Conservation (phyloP, 2,113 vertebrate species). For the Oenanthe melanoleuca region DNA sequence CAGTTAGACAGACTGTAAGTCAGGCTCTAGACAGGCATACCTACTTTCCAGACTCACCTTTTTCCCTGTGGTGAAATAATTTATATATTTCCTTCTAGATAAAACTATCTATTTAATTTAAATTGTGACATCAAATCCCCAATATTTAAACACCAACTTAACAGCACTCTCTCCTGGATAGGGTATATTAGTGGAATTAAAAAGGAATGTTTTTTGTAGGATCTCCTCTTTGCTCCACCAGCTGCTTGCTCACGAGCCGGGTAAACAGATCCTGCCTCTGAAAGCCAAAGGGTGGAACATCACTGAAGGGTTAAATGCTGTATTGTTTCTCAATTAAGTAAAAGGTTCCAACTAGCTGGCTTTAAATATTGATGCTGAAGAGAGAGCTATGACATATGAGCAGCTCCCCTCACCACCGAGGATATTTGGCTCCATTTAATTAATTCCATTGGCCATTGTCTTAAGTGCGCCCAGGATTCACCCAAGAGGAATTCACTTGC, state of each 20-base stretch:
- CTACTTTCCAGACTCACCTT: conserved; percentile 41
- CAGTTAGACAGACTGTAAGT: conserved; percentile 53
- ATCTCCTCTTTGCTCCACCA: conserved; percentile 61
- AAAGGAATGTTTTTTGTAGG: conserved; percentile 43
- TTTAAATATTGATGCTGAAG: conserved; percentile 60
- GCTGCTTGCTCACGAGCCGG: conserved; percentile 46
- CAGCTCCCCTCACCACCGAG: conserved; percentile 21
- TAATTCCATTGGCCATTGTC: conserved; percentile 68
- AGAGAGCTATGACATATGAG: conserved; percentile 19
- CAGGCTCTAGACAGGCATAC: conserved; percentile 38
- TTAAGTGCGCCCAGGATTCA: conserved; percentile 59
- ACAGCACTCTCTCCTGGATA: conserved; percentile 27
- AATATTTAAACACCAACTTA: conserved; percentile 49
- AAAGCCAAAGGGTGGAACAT: neutral
- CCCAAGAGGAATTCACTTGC: conserved; percentile 52
- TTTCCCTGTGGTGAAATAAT: conserved; percentile 50
- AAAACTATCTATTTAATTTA: conserved; percentile 58
- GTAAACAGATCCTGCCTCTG: neutral
- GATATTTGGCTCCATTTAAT: conserved; percentile 64
- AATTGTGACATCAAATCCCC: conserved; percentile 43
- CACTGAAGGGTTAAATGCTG: conserved; percentile 39
- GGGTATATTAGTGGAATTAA: conserved; percentile 37
- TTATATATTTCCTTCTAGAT: conserved; percentile 59
- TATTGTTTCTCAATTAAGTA: conserved; percentile 59
- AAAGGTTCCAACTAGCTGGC: conserved; percentile 41